These are phyloP conservation scores for Drosophila parvula DNA, from an alignment of 1,140 invertebrate genomes.

Conservation along the genomic window DNA sequence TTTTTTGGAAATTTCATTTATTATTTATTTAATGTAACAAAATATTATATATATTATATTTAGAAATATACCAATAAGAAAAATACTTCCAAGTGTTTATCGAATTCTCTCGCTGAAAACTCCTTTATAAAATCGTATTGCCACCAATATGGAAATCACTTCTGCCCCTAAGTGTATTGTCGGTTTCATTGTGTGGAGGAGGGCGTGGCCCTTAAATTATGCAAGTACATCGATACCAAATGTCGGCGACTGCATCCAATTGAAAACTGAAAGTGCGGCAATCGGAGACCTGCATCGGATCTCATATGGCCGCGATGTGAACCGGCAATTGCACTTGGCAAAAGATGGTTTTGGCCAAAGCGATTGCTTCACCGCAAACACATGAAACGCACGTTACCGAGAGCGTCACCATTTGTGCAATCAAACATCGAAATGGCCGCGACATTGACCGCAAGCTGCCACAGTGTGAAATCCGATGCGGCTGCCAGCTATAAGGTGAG, in stretches of 20 bases:
- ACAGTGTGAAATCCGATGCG: conserved; percentile 55
- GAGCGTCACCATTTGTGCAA: conserved; percentile 45
- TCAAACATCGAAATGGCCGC: conserved; percentile 57
- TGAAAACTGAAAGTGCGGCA: conserved; percentile 69
- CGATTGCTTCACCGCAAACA: conserved; percentile 36
- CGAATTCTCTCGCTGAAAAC: not conserved
- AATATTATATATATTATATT: too few relatives aligned
- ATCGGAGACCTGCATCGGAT: conserved; percentile 44
- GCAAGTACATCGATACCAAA: conserved; percentile 46
- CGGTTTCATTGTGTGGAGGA: not conserved
- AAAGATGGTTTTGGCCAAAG: conserved; percentile 11
- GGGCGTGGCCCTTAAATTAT: conserved; percentile 46
- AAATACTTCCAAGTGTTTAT: not conserved
- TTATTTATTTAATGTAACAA: too few relatives aligned
- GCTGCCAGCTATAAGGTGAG: not conserved
- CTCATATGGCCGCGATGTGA: conserved; percentile 44
- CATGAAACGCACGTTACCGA: conserved; percentile 32
- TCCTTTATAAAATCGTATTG: not conserved
- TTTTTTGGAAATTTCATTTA: too few relatives aligned
- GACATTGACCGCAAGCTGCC: conserved; percentile 49
- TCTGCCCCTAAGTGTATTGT: not conserved
- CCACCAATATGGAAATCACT: conserved; percentile 6
- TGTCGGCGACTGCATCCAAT: conserved; percentile 43
- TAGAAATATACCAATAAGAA: too few relatives aligned
- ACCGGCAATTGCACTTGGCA: conserved; percentile 43